A percentile compares a stretch with the other conserved stretches of the same genome.
These are phyloP conservation scores for Catajapyx aquilonaris DNA, from an alignment of 1,140 invertebrate genomes.

Conservation along the genomic window DNA sequence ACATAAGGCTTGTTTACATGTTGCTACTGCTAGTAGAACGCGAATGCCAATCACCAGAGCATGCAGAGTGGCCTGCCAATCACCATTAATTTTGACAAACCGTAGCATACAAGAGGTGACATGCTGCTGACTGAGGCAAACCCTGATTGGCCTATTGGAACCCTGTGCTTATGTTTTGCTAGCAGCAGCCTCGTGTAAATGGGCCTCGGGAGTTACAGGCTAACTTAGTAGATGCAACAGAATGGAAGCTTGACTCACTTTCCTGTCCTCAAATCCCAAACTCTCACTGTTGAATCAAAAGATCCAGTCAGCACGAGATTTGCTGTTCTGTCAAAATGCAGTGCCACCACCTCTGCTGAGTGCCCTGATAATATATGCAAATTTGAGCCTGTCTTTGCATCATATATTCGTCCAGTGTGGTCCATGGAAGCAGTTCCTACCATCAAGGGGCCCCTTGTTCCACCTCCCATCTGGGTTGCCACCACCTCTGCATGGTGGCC, in stretches of 20 bases:
- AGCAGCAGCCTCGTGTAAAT: too few species aligned
- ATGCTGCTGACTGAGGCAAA: too few species aligned
- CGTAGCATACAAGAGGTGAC: too few species aligned
- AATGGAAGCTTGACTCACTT: slow-evolving; percentile 30
- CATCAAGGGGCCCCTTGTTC: slow-evolving; percentile 27
- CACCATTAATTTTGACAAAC: too few species aligned
- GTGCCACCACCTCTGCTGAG: slow-evolving; percentile 45
- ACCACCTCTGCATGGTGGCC: slow-evolving; percentile 55
- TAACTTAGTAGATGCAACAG: too few species aligned
- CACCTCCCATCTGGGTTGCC: slow-evolving; percentile 23
- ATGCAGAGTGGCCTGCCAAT: too few species aligned
- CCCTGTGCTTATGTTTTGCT: too few species aligned
- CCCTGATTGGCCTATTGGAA: too few species aligned
- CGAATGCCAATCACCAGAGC: too few species aligned
- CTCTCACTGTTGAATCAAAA: slow-evolving; percentile 47
- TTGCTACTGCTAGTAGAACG: too few species aligned
- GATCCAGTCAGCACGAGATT: slow-evolving; percentile 50
- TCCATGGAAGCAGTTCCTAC: slow-evolving; percentile 57
- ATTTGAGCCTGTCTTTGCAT: slow-evolving; percentile 37
- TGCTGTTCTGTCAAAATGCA: slow-evolving; percentile 45
- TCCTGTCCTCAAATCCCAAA: slow-evolving; percentile 49
- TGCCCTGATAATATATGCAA: slow-evolving; percentile 38
- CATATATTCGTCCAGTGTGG: slow-evolving; percentile 42
- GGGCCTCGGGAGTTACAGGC: too few species aligned
- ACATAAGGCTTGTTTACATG: too few species aligned